Evolutionary conservation across 2,113 vertebrate genomes (phyloP), one percentile per base, ranked within the genome.

Genomic region (Cryptoleucopteryx plumbea): DNA sequence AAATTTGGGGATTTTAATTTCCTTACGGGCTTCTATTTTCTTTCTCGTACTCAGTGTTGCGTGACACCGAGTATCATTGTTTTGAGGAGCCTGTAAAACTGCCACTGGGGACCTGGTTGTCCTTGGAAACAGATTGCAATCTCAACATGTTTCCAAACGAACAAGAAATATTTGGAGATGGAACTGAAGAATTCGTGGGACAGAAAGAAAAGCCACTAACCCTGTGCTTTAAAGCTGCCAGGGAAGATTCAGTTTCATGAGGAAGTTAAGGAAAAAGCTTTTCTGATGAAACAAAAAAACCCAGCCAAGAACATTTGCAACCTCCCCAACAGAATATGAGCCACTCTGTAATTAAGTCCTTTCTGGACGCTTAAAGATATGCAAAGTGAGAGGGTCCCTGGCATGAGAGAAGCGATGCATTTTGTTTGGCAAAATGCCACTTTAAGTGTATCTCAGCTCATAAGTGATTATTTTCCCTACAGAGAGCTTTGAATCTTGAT

Each of bases 101-200:
- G 73, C 36, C 62, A 82, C 79, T 78, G 67, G 77, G 82, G 75
- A 92, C 53, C 16, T 84, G 50, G 72, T 77, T 75, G 84, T 71
- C 87, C 86, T 87, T 94, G 67, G 94, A 94, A 96, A 94, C 75
- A 63, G 66, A 86, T 9, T 88, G 67, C 11, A 67, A 94, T 91
- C 88, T 95, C 94, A 80, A 77, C 8, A 7, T 65, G 53, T 72
- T 95, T 95, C 89, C 68, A 79, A 91, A 80, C 5, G 38, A 93
- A 77, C 43, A 75, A 78, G 72, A 97, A 95, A 73, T 90, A 82
- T 84, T 92, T 90, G 82, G 88, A 88, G 50, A 86, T 48, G 16
- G 62, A 92, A 59, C n/a, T 45, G 82, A 78, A 62, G 65, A 79
- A 79, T 82, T 74, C 32, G 32, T 75, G 74, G 50, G 56, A 53